Evolutionary conservation across 1,140 invertebrate genomes (phyloP).

Genomic region (Drepana arcuata): DNA sequence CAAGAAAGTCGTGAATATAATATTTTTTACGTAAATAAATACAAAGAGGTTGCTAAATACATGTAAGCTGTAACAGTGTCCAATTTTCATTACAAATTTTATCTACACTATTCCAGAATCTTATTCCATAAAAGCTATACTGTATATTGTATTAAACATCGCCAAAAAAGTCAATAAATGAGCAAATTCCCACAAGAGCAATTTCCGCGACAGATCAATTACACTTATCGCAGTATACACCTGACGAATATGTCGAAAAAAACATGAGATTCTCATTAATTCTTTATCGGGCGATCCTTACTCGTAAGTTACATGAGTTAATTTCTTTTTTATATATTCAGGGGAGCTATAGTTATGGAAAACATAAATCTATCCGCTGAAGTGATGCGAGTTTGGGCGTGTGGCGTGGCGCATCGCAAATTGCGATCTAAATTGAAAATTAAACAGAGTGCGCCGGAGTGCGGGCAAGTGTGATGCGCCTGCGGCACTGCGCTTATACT

Average conservation of each 20-base stretch:
- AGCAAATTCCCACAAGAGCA: too few species aligned
- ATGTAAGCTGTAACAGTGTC: too few species aligned
- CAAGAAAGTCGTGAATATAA: too few species aligned
- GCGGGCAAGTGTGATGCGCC: constrained; percentile 18
- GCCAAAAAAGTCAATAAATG: too few species aligned
- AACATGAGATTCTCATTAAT: constrained; percentile 60
- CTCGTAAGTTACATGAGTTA: constrained; percentile 57
- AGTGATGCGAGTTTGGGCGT: constrained; percentile 61
- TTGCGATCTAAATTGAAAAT: constrained; percentile 74
- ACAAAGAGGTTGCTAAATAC: too few species aligned
- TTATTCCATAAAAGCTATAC: too few species aligned
- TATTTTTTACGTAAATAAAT: too few species aligned
- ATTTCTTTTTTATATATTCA: constrained; percentile 61
- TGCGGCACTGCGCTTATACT: too few species aligned
- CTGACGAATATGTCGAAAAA: constrained; percentile 52
- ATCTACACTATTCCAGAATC: too few species aligned
- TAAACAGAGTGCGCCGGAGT: constrained; percentile 58
- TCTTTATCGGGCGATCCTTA: constrained; percentile 49
- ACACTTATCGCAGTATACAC: constrained; percentile 39
- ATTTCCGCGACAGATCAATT: constrained; percentile 57
- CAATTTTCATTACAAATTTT: too few species aligned
- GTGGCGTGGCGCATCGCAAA: constrained; percentile 59
- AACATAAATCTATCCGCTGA: constrained; percentile 59
- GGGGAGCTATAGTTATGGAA: constrained; percentile 2
- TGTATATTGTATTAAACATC: too few species aligned